A percentile compares a stretch with the other conserved stretches of the same genome.
Evolutionary conservation across 2,113 vertebrate species (phyloP).

Genomic region (Psettodes erumei): DNA sequence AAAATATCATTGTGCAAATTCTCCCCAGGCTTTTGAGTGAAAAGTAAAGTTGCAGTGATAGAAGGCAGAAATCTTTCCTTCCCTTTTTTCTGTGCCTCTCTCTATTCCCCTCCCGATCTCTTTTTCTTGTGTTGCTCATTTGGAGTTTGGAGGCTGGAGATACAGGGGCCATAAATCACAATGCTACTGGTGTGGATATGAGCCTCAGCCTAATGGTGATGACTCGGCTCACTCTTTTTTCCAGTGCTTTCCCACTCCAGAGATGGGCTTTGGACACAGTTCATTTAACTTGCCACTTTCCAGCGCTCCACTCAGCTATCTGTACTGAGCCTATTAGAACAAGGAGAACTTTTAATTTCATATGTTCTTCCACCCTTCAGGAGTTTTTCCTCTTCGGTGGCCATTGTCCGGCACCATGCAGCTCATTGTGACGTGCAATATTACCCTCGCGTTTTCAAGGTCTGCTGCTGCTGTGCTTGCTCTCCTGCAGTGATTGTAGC

Average conservation of each 20-base stretch:
- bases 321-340: slow-evolving; percentile 77
- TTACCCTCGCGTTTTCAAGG: slow-evolving; percentile 51
- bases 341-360: slow-evolving; percentile 81
- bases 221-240: slow-evolving; percentile 76
- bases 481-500: neutral
- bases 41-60: slow-evolving; percentile 61
- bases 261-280: slow-evolving; percentile 81
- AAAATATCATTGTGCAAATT: slow-evolving; percentile 52
- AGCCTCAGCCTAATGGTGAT: slow-evolving; percentile 79
- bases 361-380: slow-evolving; percentile 73
- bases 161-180: slow-evolving; percentile 79
- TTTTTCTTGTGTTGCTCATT: slow-evolving; percentile 72
- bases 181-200: slow-evolving; percentile 73
- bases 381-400: slow-evolving; percentile 66
- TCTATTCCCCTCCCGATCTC: slow-evolving; percentile 41
- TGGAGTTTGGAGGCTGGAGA: slow-evolving; percentile 72
- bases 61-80: slow-evolving; percentile 32
- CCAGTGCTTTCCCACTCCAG: slow-evolving; percentile 72
- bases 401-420: slow-evolving; percentile 58
- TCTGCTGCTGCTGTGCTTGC: slow-evolving; percentile 31
- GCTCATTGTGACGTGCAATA: slow-evolving; percentile 44
- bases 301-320: slow-evolving; percentile 62
- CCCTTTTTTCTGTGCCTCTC: slow-evolving; percentile 42
- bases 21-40: slow-evolving; percentile 36
- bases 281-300: slow-evolving; percentile 80